These are phyloP conservation scores for Sycophila texana DNA, from an alignment of 2,888 invertebrate genomes.

Conservation along the genomic window DNA sequence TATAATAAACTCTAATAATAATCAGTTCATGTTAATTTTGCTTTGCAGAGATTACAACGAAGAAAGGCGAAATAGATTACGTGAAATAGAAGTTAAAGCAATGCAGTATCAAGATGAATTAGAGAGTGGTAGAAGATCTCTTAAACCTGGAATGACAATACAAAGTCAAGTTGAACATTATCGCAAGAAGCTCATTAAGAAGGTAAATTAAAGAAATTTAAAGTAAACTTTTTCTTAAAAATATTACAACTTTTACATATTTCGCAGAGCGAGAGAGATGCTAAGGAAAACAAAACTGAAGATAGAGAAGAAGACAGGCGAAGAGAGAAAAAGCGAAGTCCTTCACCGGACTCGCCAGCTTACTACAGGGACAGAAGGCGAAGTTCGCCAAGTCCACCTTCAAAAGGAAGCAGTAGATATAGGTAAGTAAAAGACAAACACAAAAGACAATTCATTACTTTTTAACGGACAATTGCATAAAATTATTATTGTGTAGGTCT, in stretches of 20 bases:
- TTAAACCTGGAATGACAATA: slow-evolving; percentile 86
- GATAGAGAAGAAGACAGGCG: slow-evolving; percentile 73
- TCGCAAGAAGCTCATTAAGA: slow-evolving; percentile 90
- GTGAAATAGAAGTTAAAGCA: slow-evolving; percentile 96
- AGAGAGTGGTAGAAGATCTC: slow-evolving; percentile 87
- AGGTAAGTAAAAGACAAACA: slow-evolving; percentile 62
- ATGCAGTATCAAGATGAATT: slow-evolving; percentile 97
- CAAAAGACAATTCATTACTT: not conserved
- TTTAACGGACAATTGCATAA: not conserved
- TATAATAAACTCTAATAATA: not conserved
- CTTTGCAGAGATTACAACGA: slow-evolving; percentile 79
- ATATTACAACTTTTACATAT: not conserved
- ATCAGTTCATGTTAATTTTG: not conserved
- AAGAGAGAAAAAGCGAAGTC: slow-evolving; percentile 70
- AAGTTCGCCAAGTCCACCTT: slow-evolving; percentile 67
- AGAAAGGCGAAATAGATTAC: slow-evolving; percentile 84
- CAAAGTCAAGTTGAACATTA: slow-evolving; percentile 93
- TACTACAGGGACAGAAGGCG: slow-evolving; percentile 71
- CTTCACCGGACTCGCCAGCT: slow-evolving; percentile 71
- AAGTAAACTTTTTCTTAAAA: not conserved
- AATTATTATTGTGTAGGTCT: slow-evolving; percentile 61
- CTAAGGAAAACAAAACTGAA: slow-evolving; percentile 72
- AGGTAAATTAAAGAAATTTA: slow-evolving; percentile 77
- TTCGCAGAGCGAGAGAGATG: slow-evolving; percentile 71
- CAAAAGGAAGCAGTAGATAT: slow-evolving; percentile 68